Base-by-base conservation (phyloP, 2,888 invertebrate genomes). In the Eubasilissa splendida region DNA sequence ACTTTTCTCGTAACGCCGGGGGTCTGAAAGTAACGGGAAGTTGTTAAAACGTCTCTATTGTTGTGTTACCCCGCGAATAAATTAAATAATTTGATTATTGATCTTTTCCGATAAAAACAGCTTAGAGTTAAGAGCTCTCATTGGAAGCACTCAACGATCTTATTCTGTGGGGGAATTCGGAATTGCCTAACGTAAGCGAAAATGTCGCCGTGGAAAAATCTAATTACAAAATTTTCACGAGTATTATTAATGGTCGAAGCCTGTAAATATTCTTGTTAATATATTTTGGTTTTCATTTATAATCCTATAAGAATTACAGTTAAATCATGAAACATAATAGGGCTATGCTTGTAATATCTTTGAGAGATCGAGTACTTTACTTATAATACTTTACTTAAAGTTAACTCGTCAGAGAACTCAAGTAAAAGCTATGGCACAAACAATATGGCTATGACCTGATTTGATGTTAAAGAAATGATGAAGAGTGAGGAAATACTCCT, bases 1-100 rank as follows among this genome's bases (percentile, higher is more conserved):
- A 63, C 33, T 63, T 63, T 33, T 31, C 63, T 31, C 63, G 12
- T 31, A 63, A 63, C 33, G 63, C 2, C 0, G 42, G 11, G 42
- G 42, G 63, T 63, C 11, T 22, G 31, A 63, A 42, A 42, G 7
- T 7, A 42, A 42, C 42, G 42, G 42, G 42, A 42, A 42, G 33
- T 33, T 33, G 31, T 63, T 33, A 63, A 5, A 53, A 22, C 52
- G 52, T 22, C 14, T 22, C 31, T 52, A 53, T 52, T 52, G 53
- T 70, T 22, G 52, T 70, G 22, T 70, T 14, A 53, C 22, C 53
- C 31, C 54, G 11, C 22, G 70, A 22, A 70, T 53, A 70, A 60
- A 70, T 70, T 52, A 53, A 42, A 53, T 70, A 70, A 70, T 70
- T 70, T 14, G 70, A 70, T 70, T 70, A 73, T 73, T 73, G 71